Percentiles rank a stretch among this genome's conserved stretches.
Conservation (phyloP, 2,888 invertebrate genomes). For the Tetragonisca angustula region DNA sequence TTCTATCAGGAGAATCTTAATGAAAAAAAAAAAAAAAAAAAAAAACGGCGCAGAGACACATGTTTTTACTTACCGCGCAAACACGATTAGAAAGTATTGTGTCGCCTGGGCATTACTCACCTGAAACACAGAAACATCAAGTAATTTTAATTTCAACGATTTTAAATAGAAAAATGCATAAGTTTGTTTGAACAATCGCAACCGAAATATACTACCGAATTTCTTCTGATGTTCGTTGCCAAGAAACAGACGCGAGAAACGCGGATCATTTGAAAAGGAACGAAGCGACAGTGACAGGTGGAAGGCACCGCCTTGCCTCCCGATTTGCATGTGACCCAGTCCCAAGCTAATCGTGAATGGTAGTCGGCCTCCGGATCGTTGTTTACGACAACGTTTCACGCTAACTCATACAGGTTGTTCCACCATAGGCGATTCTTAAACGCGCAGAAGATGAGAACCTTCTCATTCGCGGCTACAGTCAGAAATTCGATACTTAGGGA, state of each 20-base stretch:
- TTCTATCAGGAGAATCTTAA: too few relatives aligned
- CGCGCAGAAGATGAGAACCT: background rate
- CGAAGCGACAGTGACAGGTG: conserved; percentile 57
- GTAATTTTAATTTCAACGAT: background rate
- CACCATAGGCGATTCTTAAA: background rate
- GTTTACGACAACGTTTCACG: conserved; percentile 47
- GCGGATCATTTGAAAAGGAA: conserved; percentile 40
- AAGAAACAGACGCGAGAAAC: conserved; percentile 16
- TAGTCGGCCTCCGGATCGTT: conserved; percentile 60
- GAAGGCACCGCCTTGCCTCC: conserved; percentile 49
- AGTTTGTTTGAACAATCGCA: background rate
- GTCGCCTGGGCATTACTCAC: background rate
- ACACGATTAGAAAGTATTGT: background rate
- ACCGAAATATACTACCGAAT: background rate
- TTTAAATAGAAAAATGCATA: background rate
- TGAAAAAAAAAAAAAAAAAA: too few relatives aligned
- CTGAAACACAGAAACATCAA: background rate
- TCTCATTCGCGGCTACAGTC: background rate
- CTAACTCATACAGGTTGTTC: conserved; percentile 24
- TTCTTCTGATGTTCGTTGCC: background rate
- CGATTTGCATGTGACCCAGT: conserved; percentile 75
- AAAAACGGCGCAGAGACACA: background rate
- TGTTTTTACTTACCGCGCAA: background rate
- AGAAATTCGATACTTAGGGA: background rate
- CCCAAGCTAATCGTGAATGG: conserved; percentile 65